Evolutionary conservation across 2,113 vertebrate species (phyloP), one percentile per base, ranked within the genome.

Genomic region (Excalfactoria chinensis): DNA sequence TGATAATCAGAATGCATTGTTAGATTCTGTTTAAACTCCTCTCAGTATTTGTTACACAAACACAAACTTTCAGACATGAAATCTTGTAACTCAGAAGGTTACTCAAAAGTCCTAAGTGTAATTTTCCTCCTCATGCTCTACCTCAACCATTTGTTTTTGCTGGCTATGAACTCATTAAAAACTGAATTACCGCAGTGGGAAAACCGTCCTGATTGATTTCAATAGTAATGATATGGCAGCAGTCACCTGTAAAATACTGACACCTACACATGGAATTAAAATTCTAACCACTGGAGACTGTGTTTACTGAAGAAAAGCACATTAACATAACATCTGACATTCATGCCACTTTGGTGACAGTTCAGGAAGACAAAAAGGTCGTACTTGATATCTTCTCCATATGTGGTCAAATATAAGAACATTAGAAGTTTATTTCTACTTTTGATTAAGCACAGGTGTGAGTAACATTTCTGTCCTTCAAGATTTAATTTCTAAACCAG

Each of bases 231-330:
- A 76, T 78, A 70, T 3, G 1, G 56, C 40, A 92, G 59, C 78
- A 95, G 37, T 85, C 91, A 93, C 92, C 81, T 92, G 70, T 94
- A 87, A 93, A 94, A 85, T 68, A 63, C 41, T 63, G 55, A 71
- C 71, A 96, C 68, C 63, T 93, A 73, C 44, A 88, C 21, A 66
- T 1, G 51, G 22, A 64, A 90, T 87, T 91, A 85, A 83, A 82
- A 90, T 85, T 69, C 70, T 88, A 90, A 66, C 41, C 86, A n/a
- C 56, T 58, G 44, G 44, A 95, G 69, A 40, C 19, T 76, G 44
- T 68, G 49, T 76, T 88, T 87, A 56, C 34, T 0, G 8, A 70
- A 89, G 81, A 76, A 75, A 88, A 55, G 30, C 56, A 44, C 12
- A 83, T 60, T 80, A 85, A 79, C 44, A 51, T 73, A 88, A 77